Conservation (phyloP, 2,797 vertebrate genomes). For the Cheirogaleus major region DNA sequence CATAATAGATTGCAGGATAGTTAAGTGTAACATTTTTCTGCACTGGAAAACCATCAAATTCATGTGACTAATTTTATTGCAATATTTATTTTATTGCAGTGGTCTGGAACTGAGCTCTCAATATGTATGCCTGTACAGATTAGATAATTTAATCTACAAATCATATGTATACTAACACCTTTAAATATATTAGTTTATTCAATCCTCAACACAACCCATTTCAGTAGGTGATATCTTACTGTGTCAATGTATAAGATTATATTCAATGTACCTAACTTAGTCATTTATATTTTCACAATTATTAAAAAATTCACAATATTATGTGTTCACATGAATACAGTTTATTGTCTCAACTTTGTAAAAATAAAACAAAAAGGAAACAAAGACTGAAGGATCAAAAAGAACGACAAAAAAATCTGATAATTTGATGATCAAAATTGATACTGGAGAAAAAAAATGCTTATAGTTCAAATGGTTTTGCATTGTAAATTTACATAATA, state of each 20-base stretch:
- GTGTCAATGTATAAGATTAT: not conserved
- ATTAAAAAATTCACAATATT: not conserved
- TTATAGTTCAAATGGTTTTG: not conserved
- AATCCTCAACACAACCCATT: not conserved
- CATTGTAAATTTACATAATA: not conserved
- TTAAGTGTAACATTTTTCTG: not conserved
- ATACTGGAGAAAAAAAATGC: not conserved
- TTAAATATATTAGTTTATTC: not conserved
- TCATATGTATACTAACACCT: not conserved
- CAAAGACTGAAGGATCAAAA: not conserved
- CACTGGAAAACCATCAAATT: not conserved
- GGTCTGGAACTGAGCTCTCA: not conserved
- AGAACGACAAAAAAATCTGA: not conserved
- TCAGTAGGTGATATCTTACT: not conserved
- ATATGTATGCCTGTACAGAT: not conserved
- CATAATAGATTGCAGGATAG: not conserved
- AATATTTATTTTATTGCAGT: not conserved
- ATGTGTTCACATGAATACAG: not conserved
- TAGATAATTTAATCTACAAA: not conserved
- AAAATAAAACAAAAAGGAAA: not conserved
- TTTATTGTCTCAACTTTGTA: not conserved
- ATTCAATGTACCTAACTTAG: not conserved
- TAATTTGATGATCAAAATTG: not conserved
- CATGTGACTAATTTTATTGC: not conserved
- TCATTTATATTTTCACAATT: not conserved